Evolutionary conservation across 1,140 invertebrate species (phyloP).

Genomic region (Hyposmocoma kahamanoa): DNA sequence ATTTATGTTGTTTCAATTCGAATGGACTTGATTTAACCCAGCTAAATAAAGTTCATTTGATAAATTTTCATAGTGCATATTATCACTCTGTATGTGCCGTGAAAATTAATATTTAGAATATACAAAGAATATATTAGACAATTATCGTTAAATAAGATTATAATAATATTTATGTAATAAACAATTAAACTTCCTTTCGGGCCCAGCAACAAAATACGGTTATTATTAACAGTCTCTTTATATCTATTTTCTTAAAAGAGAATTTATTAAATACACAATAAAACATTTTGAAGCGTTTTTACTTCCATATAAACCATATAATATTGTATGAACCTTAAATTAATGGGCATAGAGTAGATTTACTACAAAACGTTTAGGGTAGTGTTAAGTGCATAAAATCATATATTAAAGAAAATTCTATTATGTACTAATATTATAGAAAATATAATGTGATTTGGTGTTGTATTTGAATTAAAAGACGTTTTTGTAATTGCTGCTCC

Average conservation of each 20-base stretch:
- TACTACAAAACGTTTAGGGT: constrained; percentile 38
- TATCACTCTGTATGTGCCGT: background rate
- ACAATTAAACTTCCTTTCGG: constrained; percentile 35
- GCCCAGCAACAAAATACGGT: constrained; percentile 31
- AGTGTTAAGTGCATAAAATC: constrained; percentile 45
- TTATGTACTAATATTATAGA: constrained; percentile 68
- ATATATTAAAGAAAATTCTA: constrained; percentile 55
- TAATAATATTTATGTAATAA: constrained; percentile 34
- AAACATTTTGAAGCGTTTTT: constrained; percentile 27
- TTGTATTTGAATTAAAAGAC: constrained; percentile 71
- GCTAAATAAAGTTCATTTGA: constrained; percentile 58
- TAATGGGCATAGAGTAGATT: constrained; percentile 24
- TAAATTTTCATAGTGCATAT: background rate
- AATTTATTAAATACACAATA: constrained; percentile 34
- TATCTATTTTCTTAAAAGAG: constrained; percentile 52
- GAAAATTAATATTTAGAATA: constrained; percentile 18
- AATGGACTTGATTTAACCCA: constrained; percentile 57
- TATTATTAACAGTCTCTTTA: constrained; percentile 34
- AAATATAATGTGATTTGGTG: constrained; percentile 73
- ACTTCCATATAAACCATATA: constrained; percentile 17
- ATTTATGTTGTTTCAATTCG: constrained; percentile 20
- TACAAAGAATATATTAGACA: constrained; percentile 39
- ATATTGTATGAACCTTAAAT: constrained; percentile 11
- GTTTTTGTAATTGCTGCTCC: constrained; percentile 62
- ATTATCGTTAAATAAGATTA: constrained; percentile 39